Percentiles rank a stretch among this genome's conserved stretches.
These are phyloP conservation scores for Sarotherodon lohbergeri DNA, from an alignment of 2,113 vertebrate genomes.

Conservation along the genomic window DNA sequence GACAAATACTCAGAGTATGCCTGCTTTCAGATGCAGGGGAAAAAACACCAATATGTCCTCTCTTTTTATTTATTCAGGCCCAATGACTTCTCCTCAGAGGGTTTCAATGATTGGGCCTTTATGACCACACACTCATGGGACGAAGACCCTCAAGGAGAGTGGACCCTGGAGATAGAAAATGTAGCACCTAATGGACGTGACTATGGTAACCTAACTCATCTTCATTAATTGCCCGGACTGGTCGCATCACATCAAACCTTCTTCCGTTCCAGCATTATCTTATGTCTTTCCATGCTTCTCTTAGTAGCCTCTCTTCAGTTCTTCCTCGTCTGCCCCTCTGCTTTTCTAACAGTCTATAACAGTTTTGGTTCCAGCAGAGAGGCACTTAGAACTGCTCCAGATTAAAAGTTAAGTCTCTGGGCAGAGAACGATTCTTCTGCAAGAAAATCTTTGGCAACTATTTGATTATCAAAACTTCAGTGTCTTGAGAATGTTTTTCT, in stretches of 20 bases:
- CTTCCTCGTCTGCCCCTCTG: background rate
- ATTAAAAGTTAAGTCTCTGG: background rate
- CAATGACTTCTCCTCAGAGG: constrained; percentile 88
- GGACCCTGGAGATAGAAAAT: constrained; percentile 92
- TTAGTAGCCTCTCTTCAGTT: background rate
- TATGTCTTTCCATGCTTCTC: background rate
- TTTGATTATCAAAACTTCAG: constrained; percentile 2
- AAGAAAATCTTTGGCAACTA: background rate
- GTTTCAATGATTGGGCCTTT: constrained; percentile 96
- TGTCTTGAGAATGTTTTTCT: background rate
- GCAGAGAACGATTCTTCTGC: background rate
- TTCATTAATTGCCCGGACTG: background rate
- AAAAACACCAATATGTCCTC: background rate
- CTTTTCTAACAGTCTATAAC: background rate
- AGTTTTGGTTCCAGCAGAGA: background rate
- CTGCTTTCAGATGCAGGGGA: background rate
- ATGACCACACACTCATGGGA: constrained; percentile 98
- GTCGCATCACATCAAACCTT: background rate
- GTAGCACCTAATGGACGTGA: constrained; percentile 81
- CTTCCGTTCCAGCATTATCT: background rate
- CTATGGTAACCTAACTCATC: constrained; percentile 75
- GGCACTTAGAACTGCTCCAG: background rate
- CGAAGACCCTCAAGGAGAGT: constrained; percentile 88
- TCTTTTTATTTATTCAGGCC: constrained; percentile 68
- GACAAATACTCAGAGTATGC: background rate